Base-by-base conservation (phyloP, 2,888 invertebrate species). In the Poecilobothrus nobilitatus region DNA sequence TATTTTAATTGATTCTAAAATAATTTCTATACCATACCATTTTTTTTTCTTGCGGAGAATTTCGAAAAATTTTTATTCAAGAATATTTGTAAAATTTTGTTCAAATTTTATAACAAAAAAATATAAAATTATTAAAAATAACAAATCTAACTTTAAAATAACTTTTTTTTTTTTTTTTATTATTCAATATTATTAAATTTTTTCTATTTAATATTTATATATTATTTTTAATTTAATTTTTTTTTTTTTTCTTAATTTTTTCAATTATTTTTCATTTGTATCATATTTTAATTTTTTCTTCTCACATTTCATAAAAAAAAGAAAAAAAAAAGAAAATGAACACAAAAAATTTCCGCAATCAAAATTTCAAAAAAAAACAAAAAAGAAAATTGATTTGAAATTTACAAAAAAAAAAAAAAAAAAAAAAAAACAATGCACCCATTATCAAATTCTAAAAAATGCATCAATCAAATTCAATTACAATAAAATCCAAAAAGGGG, bases 161-260 rank as follows among this genome's bases (percentile, higher is more conserved):
- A 37, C 12, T 37, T 37, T 37, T 37, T 37, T 37, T 37, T 37
- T 37, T 37, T 37, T 37, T 37, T 37, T 5, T 5, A 37, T 37
- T 37, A 27, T 27, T 27, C 27, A 27, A 27, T 4, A 27, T 2
- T 37, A 37, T 7, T 37, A 37, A n/a, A n/a, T n/a, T 37, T 37
- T 37, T 37, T 37, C 37, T 37, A 5, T 10, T 37, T 10, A 37
- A 37, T 37, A 37, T 5, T 37, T 37, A 37, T 10, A 37, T 8
- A 4, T 37, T 37, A 37, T 8, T 4, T 65, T 71, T 68, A 41
- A 69, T 22, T 53, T 67, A 61, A 61, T 66, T 68, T 66, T 27
- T 69, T 34, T 27, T 64, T 44, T 63, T 66, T 44, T 18, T 7
- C 20, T 12, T 53, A 53, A 53, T 53, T 53, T 53, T 53, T 12